Evolutionary conservation across 2,888 invertebrate species (phyloP).

Genomic region (Branchellion lobata): DNA sequence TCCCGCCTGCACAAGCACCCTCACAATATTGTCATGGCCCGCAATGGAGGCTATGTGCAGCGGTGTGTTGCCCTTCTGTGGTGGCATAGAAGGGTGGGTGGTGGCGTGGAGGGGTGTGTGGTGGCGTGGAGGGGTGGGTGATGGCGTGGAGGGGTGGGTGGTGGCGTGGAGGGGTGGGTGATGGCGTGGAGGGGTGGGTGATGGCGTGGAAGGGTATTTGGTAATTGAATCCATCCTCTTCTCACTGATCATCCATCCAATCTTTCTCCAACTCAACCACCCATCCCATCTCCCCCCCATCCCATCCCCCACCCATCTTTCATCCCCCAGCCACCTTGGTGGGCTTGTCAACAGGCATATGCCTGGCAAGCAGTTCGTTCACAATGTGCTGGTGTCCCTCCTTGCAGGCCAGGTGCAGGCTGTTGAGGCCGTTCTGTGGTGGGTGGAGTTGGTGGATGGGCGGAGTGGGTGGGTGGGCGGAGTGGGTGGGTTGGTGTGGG

Average conservation of each 20-base stretch:
- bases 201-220: no score
- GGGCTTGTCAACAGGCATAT: slow-evolving; percentile 39
- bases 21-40: slow-evolving; percentile 39
- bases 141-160: no score
- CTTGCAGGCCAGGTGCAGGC: slow-evolving; percentile 36
- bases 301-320: background rate
- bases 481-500: no score
- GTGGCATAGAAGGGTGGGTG: background rate
- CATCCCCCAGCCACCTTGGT: slow-evolving; percentile 33
- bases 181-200: no score
- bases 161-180: no score
- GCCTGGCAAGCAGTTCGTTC: slow-evolving; percentile 38
- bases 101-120: no score
- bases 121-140: no score
- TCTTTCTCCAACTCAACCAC: no score
- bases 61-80: slow-evolving; percentile 50
- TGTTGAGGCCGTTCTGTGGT: slow-evolving; percentile 35
- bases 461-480: no score
- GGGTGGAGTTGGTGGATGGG: no score
- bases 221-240: no score
- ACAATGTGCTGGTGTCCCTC: slow-evolving; percentile 37
- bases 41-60: slow-evolving; percentile 47
- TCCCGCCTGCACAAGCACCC: slow-evolving; percentile 39
- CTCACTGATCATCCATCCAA: no score
- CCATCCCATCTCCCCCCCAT: background rate